Evolutionary conservation across 1,140 invertebrate species (phyloP), one percentile per base, ranked within the genome.

Genomic region (Hyles euphorbiae): DNA sequence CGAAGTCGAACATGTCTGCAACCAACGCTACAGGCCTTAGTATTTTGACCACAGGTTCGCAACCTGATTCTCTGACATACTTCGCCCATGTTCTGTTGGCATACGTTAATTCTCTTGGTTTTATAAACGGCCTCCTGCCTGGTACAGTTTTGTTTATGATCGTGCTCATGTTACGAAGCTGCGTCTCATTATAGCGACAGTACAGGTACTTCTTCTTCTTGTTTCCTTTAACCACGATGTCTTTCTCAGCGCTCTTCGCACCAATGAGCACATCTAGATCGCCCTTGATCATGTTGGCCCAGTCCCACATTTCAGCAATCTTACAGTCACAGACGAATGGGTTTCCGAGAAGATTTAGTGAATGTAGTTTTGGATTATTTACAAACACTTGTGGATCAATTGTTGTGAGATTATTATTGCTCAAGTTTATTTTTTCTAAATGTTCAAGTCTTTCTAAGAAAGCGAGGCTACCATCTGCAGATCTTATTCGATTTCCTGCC

Each of bases 321-420:
- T 92, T 91, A 63, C 94, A 95, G 67, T 93, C 92, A 65, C 94
- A 94, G 48, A 90, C 81, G 83, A 94, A 94, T 1, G 93, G 93
- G 85, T 95, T 95, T 0, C 91, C 91, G 3, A 93, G 88, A 4
- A 94, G 83, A 76, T 93, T 93, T 3, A 95, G 53, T 1, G 90
- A 92, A 8, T 90, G 69, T 2, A 94, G 65, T 56, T 90, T 89
- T 0, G 89, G 81, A 79, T 94, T 93, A 52, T 90, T 90, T 11
- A 83, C 74, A 32, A 93, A 91, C 4, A 92, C 68, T 60, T 88
- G 82, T 0, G 92, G 91, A 52, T 90, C 89, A 11, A 94, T 90
- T 0, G 90, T 90, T 0, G 88, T 90, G 10, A 94, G 72, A 55
- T 93, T 92, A 65, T 94, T 94, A 51, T 91, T 91, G 55, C 91